These are phyloP conservation scores for Limnephilus lunatus DNA, from an alignment of 2,888 invertebrate genomes.

Conservation along the genomic window DNA sequence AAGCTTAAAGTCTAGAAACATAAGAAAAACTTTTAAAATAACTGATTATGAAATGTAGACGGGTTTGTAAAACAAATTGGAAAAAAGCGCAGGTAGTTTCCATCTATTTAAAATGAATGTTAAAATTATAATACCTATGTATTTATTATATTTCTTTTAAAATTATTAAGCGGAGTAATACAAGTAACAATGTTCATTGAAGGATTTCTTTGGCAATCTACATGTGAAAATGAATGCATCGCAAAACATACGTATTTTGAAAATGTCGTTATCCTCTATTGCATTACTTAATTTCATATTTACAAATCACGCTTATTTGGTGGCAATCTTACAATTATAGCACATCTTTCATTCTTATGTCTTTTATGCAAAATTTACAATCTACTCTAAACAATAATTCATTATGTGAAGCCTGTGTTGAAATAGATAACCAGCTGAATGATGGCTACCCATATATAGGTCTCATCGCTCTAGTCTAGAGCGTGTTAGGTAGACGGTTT, in stretches of 20 bases:
- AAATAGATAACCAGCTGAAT: neutral
- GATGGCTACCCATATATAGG: too few species aligned
- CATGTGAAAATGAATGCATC: too few species aligned
- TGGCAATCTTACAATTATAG: constrained; percentile 18
- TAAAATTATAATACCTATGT: constrained; percentile 15
- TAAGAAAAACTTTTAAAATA: constrained; percentile 18
- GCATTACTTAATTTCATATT: constrained; percentile 11
- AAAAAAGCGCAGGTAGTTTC: constrained; percentile 31
- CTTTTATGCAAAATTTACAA: constrained; percentile 53
- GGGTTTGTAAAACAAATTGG: constrained; percentile 39
- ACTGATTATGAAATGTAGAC: constrained; percentile 40
- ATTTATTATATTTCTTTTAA: neutral
- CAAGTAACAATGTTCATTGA: neutral
- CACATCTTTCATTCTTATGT: constrained; percentile 49
- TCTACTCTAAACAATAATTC: constrained; percentile 34
- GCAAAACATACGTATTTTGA: neutral
- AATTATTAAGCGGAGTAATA: neutral
- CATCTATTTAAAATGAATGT: constrained; percentile 23
- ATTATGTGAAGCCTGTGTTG: neutral
- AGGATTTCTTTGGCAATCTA: neutral
- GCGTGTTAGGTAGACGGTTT: too few species aligned
- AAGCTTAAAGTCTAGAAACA: constrained; percentile 37
- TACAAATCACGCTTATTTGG: constrained; percentile 48
- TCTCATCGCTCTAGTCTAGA: too few species aligned
- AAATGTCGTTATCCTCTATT: neutral